These are phyloP conservation scores for Grallaria varia DNA, from an alignment of 2,113 vertebrate species.

Conservation along the genomic window DNA sequence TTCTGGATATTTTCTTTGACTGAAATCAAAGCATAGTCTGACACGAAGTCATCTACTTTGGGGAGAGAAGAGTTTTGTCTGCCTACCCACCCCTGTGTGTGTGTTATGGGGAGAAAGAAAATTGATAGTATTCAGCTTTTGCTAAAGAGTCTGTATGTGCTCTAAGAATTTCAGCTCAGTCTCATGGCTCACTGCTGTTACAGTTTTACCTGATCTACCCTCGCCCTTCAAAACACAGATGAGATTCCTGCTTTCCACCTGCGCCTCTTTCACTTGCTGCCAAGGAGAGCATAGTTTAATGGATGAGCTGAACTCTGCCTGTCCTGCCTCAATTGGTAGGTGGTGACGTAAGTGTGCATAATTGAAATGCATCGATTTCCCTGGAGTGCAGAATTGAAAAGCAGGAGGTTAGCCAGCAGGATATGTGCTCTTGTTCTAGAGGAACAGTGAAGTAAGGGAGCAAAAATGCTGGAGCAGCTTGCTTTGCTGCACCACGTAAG, in stretches of 20 bases:
- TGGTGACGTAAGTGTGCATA: neutral
- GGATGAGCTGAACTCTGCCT: neutral
- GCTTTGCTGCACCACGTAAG: neutral
- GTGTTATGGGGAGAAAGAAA: neutral
- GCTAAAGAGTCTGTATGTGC: neutral
- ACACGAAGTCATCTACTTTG: neutral
- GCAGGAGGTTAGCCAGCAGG: neutral
- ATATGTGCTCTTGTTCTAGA: neutral
- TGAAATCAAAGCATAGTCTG: neutral
- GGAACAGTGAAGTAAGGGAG: neutral
- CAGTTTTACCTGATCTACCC: neutral
- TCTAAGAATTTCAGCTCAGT: neutral
- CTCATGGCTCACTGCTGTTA: accelerated
- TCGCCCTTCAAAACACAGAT: neutral
- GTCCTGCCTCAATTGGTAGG: neutral
- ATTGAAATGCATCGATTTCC: neutral
- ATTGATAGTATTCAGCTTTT: neutral
- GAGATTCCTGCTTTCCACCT: neutral
- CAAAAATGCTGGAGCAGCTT: neutral
- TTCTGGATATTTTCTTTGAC: neutral
- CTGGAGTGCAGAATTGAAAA: neutral
- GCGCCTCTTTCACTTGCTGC: neutral
- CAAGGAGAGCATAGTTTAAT: neutral
- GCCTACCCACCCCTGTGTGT: too few species aligned
- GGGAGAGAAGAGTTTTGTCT: neutral